Evolutionary conservation across 2,888 invertebrate genomes (phyloP), one percentile per base, ranked within the genome.

Genomic region (Cryptocheilus praepositus): DNA sequence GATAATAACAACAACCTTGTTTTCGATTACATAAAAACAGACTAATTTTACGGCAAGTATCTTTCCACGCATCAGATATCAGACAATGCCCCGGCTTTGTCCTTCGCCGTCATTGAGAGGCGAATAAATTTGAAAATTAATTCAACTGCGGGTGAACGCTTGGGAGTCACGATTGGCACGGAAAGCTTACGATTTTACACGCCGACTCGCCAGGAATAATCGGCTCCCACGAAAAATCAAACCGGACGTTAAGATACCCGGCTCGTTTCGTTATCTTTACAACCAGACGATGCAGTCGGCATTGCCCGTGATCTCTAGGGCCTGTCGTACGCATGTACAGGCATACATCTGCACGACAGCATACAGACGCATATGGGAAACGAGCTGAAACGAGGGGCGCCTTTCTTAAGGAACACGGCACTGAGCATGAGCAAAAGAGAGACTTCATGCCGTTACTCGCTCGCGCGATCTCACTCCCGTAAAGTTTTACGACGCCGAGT

Each of bases 181-280:
- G 36, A 11, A 36, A 36, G 36, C 36, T 11, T 7, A 11, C 36
- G 36, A 36, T 7, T 36, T 36, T 36, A 36, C 36, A 11, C 36
- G 36, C 11, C 36, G 36, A 36, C 11, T 36, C 36, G 36, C 36
- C 46, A 54, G 45, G 68, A 65, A 70, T 67, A 67, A 77, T 77
- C 74, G 49, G 68, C 45, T 46, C 22, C 55, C 60, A 52, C 65
- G 73, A 82, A 83, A 83, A 82, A 76, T 82, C 77, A 73, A 81
- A 75, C 73, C 61, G 74, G 71, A 74, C 78, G 70, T 80, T 75
- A 77, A 77, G 74, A 79, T 77, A 80, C 71, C 70, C 66, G 64
- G 71, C 75, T 36, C 68, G 78, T 86, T 85, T 81, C 74, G 77
- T 83, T 86, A 86, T 85, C 85, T 86, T 84, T 84, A 85, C 75